Base-by-base conservation (phyloP, 2,888 invertebrate genomes). In the Drosophila antonietae region DNA sequence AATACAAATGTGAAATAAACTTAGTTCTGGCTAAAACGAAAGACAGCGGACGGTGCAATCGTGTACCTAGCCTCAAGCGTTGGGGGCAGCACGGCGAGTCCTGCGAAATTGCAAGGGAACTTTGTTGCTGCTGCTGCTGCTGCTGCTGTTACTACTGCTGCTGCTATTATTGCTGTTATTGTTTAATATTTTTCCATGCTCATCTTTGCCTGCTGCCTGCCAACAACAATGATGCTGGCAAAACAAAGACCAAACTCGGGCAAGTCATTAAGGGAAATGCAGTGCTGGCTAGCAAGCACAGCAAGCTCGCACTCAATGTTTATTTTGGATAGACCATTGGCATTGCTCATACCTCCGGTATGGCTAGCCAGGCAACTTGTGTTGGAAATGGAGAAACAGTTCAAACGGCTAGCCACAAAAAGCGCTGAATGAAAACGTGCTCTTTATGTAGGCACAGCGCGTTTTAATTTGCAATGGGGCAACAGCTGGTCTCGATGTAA, bases 1-100 rank as follows among this genome's bases (percentile, higher is more conserved):
- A 83, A 83, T 83, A 87, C 84, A 87, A 83, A 83, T 87, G 87
- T 75, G 87, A 83, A 83, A 80, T 87, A 87, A 84, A 84, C 87
- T 80, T 73, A 80, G 84, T 87, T 71, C 75, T 55, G 78, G 62
- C 60, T 67, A 68, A 72, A 62, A 37, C 73, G 37, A 58, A 43
- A 60, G 49, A 49, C 44, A 63, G 41, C 33, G 51, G 44, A 62
- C 58, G 46, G 33, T 56, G 35, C 64, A 68, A 20, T 59, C 52
- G 64, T 68, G 62, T 55, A 41, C 44, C 67, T 47, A 47, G 31
- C 15, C 23, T 47, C 31, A 59, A 47, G 59, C 31, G 41, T n/a
- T 23, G 28, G n/a, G 23, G 41, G 15, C 46, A 14, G 33, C 14
- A 18, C 31, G 31, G 52, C 43, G 51, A 55, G 66, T 58, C 58